phyloP scores from a whole-genome alignment of 92 coral and sea anemone genomes.

The Zoanthus gigantus region DNA sequence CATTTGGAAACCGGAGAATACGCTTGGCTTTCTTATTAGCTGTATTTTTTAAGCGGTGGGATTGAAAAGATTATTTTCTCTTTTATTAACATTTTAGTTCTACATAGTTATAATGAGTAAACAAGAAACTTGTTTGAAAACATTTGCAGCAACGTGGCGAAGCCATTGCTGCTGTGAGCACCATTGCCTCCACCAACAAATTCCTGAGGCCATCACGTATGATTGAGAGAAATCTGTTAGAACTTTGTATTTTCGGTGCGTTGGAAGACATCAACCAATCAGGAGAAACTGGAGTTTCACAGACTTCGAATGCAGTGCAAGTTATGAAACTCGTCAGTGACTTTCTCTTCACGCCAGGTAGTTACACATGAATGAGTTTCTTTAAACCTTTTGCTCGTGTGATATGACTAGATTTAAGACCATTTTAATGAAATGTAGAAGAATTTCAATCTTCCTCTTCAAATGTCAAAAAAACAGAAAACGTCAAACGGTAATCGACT shows the following conservation, averaged over 20 bases:
- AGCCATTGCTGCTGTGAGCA: constrained; percentile 89
- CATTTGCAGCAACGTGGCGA: constrained; percentile 68
- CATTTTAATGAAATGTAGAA: too few relatives aligned
- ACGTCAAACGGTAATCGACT: too few relatives aligned
- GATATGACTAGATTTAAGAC: too few relatives aligned
- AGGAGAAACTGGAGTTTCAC: constrained; percentile 94
- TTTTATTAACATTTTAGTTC: too few relatives aligned
- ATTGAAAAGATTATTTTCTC: too few relatives aligned
- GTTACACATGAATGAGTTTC: background rate
- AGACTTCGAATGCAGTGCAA: constrained; percentile 91
- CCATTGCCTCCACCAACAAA: constrained; percentile 82
- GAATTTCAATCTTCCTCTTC: too few relatives aligned
- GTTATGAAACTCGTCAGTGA: constrained; percentile 93
- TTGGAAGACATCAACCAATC: constrained; percentile 89
- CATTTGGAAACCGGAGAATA: too few relatives aligned
- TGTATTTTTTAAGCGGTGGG: too few relatives aligned
- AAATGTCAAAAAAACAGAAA: too few relatives aligned
- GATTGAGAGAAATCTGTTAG: constrained; percentile 87
- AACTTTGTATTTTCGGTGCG: constrained; percentile 86
- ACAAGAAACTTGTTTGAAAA: too few relatives aligned
- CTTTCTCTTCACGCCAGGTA: constrained; percentile 95
- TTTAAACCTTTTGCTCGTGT: background rate
- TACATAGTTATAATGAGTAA: too few relatives aligned
- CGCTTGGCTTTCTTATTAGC: too few relatives aligned
- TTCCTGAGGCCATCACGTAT: constrained; percentile 86